These are phyloP conservation scores for Amphiprion percula DNA, from an alignment of 2,113 vertebrate genomes.

Conservation along the genomic window DNA sequence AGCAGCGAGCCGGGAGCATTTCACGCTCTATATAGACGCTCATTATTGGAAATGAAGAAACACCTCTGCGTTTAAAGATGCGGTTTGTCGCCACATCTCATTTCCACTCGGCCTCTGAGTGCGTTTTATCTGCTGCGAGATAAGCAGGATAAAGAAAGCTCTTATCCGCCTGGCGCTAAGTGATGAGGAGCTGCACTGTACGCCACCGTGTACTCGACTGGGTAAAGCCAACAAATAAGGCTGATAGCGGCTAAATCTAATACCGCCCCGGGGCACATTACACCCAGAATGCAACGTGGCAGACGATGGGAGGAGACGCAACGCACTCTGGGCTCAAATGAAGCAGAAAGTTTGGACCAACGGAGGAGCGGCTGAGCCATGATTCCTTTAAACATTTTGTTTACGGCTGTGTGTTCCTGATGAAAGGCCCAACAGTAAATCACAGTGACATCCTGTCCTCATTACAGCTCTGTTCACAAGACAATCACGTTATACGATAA, in stretches of 20 bases:
- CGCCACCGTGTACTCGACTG: conserved; percentile 49
- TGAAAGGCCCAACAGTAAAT: conserved; percentile 46
- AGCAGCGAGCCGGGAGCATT: conserved; percentile 44
- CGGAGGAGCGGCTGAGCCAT: conserved; percentile 17
- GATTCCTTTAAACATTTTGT: not conserved
- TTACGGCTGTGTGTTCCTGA: conserved; percentile 13
- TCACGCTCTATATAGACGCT: conserved; percentile 62
- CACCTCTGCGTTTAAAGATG: conserved; percentile 64
- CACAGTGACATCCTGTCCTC: conserved; percentile 44
- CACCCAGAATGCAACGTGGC: conserved; percentile 66
- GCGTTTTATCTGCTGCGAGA: conserved; percentile 68
- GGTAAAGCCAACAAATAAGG: conserved; percentile 68
- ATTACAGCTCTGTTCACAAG: conserved; percentile 45
- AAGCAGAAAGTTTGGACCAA: conserved; percentile 59
- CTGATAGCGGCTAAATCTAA: conserved; percentile 69
- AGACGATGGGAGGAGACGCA: conserved; percentile 29
- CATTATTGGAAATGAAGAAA: conserved; percentile 67
- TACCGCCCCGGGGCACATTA: conserved; percentile 60
- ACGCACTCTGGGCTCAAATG: conserved; percentile 48
- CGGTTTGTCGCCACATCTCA: conserved; percentile 66
- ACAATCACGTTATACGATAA: not conserved
- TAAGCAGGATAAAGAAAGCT: conserved; percentile 68
- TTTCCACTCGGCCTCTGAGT: conserved; percentile 61
- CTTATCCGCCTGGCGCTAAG: conserved; percentile 67
- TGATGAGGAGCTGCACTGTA: conserved; percentile 62